phyloP scores from a whole-genome alignment of 1,140 invertebrate species.

The Eupristina koningsbergeri region DNA sequence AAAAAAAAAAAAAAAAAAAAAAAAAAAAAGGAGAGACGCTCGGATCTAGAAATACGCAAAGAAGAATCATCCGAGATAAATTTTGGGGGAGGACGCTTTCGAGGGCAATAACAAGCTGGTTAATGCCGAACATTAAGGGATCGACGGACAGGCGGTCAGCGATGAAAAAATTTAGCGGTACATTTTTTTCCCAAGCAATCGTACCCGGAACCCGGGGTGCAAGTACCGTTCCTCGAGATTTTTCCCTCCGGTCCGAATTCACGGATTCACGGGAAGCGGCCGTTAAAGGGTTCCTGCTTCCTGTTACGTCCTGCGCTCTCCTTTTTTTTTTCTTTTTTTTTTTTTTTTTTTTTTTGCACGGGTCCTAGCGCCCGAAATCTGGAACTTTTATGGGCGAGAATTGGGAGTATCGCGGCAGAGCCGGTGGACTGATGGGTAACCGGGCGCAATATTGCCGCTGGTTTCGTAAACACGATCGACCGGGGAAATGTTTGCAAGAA shows the following conservation, averaged over 20 bases:
- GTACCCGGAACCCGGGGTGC: neutral
- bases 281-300: slow-evolving; percentile 52
- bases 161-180: slow-evolving; percentile 1
- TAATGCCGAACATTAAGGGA: slow-evolving; percentile 27
- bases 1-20: neutral
- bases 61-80: slow-evolving; percentile 1
- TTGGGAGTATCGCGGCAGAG: neutral
- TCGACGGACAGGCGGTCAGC: neutral
- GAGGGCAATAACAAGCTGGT: slow-evolving; percentile 10
- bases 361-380: neutral
- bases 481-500: slow-evolving; percentile 27
- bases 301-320: neutral
- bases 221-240: slow-evolving; percentile 27
- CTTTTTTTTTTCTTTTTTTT: slow-evolving; percentile 24
- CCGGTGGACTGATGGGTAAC: slow-evolving; percentile 4
- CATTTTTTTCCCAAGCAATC: slow-evolving; percentile 35
- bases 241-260: slow-evolving; percentile 45
- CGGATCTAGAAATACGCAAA: neutral
- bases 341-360: slow-evolving; percentile 7
- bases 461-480: slow-evolving; percentile 30
- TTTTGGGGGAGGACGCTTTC: neutral
- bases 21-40: too few species aligned
- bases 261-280: slow-evolving; percentile 53
- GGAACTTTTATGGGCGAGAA: slow-evolving; percentile 26
- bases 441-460: neutral